Percentiles rank a stretch among this genome's conserved stretches.
phyloP scores from a whole-genome alignment of 2,797 vertebrate species.

The Mycteria americana region DNA sequence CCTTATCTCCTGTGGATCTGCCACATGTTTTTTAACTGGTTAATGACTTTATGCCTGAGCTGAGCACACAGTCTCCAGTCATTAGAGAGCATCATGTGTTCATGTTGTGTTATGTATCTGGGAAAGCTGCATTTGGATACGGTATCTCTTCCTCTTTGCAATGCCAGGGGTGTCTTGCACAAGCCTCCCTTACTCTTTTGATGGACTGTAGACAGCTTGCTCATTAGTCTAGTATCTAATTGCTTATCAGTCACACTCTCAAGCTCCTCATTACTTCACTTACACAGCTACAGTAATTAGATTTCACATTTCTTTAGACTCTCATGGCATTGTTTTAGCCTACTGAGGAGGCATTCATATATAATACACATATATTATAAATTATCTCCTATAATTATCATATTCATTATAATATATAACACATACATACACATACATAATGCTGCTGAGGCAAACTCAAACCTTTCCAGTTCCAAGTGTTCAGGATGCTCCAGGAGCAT shows the following conservation, averaged over 20 bases:
- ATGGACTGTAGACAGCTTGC: conserved; percentile 57
- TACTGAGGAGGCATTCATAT: conserved; percentile 26
- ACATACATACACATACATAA: not conserved
- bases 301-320: conserved; percentile 62
- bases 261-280: conserved; percentile 57
- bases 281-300: conserved; percentile 62
- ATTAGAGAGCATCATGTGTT: not conserved
- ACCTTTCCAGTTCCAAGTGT: not conserved
- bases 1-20: not conserved
- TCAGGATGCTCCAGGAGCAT: not conserved
- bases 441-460: not conserved
- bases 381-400: conserved; percentile 36
- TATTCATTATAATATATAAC: conserved; percentile 33
- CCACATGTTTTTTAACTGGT: not conserved
- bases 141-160: not conserved
- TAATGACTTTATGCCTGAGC: not conserved
- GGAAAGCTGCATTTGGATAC: not conserved
- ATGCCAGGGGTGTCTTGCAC: conserved; percentile 16
- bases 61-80: not conserved
- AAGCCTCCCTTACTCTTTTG: conserved; percentile 36
- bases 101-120: not conserved
- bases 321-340: conserved; percentile 43
- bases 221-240: conserved; percentile 65
- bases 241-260: conserved; percentile 67
- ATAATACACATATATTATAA: conserved; percentile 47